These are phyloP conservation scores for Tyria jacobaeae DNA, from an alignment of 2,888 invertebrate species.

Conservation along the genomic window DNA sequence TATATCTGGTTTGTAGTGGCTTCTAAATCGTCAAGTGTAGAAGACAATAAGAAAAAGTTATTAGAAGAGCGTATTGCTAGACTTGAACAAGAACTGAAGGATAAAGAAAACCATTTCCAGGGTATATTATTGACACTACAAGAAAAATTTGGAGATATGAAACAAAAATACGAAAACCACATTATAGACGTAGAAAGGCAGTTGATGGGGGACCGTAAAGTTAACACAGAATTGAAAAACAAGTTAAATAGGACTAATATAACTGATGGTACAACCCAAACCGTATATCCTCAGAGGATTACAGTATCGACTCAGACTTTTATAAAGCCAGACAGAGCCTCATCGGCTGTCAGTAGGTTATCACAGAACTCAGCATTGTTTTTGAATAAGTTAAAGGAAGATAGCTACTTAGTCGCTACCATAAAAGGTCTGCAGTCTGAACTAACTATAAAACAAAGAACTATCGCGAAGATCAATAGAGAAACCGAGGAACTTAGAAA, in stretches of 20 bases:
- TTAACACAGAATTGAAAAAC: slow-evolving; percentile 84
- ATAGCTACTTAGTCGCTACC: slow-evolving; percentile 92
- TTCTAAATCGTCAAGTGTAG: slow-evolving; percentile 84
- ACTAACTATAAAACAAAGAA: slow-evolving; percentile 90
- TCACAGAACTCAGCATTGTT: slow-evolving; percentile 85
- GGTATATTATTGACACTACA: slow-evolving; percentile 90
- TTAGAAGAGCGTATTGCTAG: slow-evolving; percentile 91
- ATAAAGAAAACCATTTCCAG: slow-evolving; percentile 90
- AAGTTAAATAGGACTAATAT: slow-evolving; percentile 77
- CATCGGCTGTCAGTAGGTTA: slow-evolving; percentile 82
- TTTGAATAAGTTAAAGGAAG: slow-evolving; percentile 88
- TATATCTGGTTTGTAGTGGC: slow-evolving; percentile 77
- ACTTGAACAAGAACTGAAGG: slow-evolving; percentile 90
- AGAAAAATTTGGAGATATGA: slow-evolving; percentile 92
- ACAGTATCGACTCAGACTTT: slow-evolving; percentile 72
- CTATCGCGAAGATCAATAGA: slow-evolving; percentile 89
- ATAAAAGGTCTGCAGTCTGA: slow-evolving; percentile 93
- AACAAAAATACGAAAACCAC: slow-evolving; percentile 91
- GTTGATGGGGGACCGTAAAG: slow-evolving; percentile 79
- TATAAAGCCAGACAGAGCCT: slow-evolving; percentile 72
- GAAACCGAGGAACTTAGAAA: slow-evolving; percentile 92
- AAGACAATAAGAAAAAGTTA: slow-evolving; percentile 87
- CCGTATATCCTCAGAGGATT: slow-evolving; percentile 66
- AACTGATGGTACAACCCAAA: slow-evolving; percentile 79
- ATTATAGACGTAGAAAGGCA: slow-evolving; percentile 91